Conservation (phyloP, 2,113 vertebrate species). For the Vicugna pacos region DNA sequence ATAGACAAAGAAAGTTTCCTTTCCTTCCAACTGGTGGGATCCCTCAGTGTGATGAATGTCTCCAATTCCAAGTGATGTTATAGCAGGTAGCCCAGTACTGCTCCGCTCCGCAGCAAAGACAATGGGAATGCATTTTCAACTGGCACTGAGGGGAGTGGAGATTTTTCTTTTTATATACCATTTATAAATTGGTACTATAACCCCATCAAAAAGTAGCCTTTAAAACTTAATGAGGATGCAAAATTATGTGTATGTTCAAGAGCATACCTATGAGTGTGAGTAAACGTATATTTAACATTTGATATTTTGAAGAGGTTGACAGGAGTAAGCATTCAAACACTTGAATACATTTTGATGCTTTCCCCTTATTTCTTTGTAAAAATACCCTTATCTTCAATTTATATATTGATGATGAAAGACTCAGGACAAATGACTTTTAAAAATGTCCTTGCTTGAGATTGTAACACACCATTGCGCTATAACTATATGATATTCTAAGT, state of each 20-base stretch:
- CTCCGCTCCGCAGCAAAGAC: slow-evolving; percentile 13
- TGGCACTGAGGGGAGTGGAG: background rate
- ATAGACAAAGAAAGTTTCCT: slow-evolving; percentile 14
- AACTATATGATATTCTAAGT: background rate
- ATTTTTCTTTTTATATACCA: slow-evolving; percentile 67
- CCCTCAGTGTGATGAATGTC: slow-evolving; percentile 57
- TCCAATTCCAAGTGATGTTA: slow-evolving; percentile 56
- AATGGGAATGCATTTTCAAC: slow-evolving; percentile 51
- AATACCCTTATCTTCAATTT: background rate
- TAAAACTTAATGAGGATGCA: slow-evolving; percentile 65
- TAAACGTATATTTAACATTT: background rate
- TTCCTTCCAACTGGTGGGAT: background rate
- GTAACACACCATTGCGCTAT: background rate
- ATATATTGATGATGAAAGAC: background rate
- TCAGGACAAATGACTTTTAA: background rate
- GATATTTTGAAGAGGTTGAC: background rate
- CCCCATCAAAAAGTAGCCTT: slow-evolving; percentile 26
- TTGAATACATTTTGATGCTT: background rate
- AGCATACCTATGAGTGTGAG: background rate
- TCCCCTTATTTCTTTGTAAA: background rate
- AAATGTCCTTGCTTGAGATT: background rate
- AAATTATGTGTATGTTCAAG: background rate
- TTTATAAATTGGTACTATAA: slow-evolving; percentile 64
- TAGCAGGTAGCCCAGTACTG: background rate
- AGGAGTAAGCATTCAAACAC: background rate